phyloP scores from a whole-genome alignment of 2,797 vertebrate species.

The Acipenser transmontanus region DNA sequence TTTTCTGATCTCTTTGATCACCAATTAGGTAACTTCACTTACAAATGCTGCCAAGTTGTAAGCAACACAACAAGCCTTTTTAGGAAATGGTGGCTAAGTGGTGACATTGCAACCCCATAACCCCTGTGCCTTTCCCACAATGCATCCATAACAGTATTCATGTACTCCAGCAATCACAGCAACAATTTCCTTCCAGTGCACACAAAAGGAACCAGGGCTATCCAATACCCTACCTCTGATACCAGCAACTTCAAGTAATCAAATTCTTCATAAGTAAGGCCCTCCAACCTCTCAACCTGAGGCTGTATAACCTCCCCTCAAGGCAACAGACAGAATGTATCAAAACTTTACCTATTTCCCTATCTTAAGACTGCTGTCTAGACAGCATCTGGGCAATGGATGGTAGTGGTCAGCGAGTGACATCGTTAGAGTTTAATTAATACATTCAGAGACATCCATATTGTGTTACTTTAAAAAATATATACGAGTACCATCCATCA shows the following conservation, averaged over 20 bases:
- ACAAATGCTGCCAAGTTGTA: constrained; percentile 35
- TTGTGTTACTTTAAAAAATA: no score
- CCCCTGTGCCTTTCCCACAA: constrained; percentile 11
- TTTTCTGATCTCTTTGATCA: constrained; percentile 33
- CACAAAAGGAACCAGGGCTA: constrained; percentile 20
- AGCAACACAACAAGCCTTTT: constrained; percentile 33
- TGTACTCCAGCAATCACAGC: constrained; percentile 29
- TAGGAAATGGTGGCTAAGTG: constrained; percentile 27
- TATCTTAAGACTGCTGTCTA: constrained; percentile 41
- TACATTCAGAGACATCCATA: no score
- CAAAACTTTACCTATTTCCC: constrained; percentile 22
- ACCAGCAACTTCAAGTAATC: constrained; percentile 32
- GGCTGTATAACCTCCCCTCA: constrained; percentile 10
- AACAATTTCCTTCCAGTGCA: constrained; percentile 22
- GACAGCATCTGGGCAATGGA: constrained; percentile 45
- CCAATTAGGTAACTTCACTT: constrained; percentile 41
- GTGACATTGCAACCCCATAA: constrained; percentile 25
- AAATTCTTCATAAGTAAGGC: constrained; percentile 19
- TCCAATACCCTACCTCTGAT: constrained; percentile 28
- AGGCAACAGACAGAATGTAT: constrained; percentile 1
- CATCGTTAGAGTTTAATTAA: constrained; percentile 19
- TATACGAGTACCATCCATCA: no score
- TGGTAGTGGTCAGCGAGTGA: constrained; percentile 28
- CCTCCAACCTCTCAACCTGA: constrained; percentile 11
- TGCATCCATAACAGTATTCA: constrained; percentile 36